These are phyloP conservation scores for Flabesymbios commensalis DNA, from an alignment of 2,888 invertebrate species.

Conservation along the genomic window DNA sequence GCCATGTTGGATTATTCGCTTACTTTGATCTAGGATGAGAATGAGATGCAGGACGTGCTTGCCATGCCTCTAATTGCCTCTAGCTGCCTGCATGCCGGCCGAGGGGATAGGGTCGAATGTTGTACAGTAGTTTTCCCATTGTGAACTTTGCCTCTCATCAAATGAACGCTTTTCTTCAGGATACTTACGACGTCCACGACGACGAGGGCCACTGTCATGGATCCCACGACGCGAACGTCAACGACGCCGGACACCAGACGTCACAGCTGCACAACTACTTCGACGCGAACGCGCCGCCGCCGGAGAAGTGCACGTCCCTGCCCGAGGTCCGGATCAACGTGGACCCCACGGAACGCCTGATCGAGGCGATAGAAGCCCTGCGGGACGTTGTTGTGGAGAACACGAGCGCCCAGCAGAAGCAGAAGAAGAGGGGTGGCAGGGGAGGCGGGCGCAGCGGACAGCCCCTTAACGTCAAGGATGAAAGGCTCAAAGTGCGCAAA, in stretches of 20 bases:
- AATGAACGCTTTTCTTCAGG: not conserved
- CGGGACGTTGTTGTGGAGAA: conserved; percentile 38
- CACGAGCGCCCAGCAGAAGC: conserved; percentile 28
- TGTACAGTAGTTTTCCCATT: not conserved
- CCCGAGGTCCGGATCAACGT: conserved; percentile 2
- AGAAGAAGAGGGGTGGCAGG: conserved; percentile 17
- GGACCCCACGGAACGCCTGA: conserved; percentile 28
- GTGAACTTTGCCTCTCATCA: not conserved
- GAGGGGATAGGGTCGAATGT: no score
- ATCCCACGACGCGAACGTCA: not conserved
- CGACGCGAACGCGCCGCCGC: not conserved
- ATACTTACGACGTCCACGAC: conserved; percentile 3
- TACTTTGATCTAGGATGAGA: no score
- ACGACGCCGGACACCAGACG: no score
- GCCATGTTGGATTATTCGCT: no score
- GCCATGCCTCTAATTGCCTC: no score
- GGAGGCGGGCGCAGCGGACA: conserved; percentile 5
- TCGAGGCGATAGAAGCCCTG: conserved; percentile 37
- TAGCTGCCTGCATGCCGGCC: no score
- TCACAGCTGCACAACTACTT: no score
- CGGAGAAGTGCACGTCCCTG: not conserved
- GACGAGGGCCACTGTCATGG: not conserved
- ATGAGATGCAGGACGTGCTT: no score
- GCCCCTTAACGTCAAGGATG: conserved; percentile 26
- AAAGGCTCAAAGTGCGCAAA: conserved; percentile 32